Evolutionary conservation across 1,140 invertebrate genomes (phyloP).

Genomic region (Drosophila kanapiae): DNA sequence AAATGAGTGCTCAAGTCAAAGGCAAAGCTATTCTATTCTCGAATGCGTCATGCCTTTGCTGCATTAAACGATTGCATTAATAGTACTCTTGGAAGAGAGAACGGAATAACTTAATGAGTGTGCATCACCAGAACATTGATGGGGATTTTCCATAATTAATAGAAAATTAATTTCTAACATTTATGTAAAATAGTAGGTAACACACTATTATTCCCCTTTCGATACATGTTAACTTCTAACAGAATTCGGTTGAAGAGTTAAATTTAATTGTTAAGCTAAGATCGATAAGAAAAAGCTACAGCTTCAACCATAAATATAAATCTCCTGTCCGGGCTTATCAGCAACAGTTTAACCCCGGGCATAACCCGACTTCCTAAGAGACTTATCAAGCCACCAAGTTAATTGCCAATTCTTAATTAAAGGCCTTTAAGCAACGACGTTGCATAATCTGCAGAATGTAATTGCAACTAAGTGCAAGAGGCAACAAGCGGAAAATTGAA

Average conservation of each 20-base stretch:
- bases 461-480: constrained; percentile 43
- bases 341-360: constrained; percentile 35
- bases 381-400: constrained; percentile 35
- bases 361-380: constrained; percentile 23
- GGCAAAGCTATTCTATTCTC: constrained; percentile 27
- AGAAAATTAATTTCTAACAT: background rate
- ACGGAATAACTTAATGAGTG: constrained; percentile 14
- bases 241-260: background rate
- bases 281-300: background rate
- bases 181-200: no score
- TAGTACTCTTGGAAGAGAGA: constrained; percentile 7
- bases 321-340: constrained; percentile 13
- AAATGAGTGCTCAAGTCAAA: constrained; percentile 28
- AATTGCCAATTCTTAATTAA: constrained; percentile 49
- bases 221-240: no score
- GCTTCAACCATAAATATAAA: constrained; percentile 1
- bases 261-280: background rate
- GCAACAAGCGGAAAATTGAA: constrained; percentile 55
- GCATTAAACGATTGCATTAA: constrained; percentile 24
- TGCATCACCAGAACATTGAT: background rate
- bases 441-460: constrained; percentile 50
- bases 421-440: constrained; percentile 43
- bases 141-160: background rate
- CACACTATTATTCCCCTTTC: no score
- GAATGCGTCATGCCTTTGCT: constrained; percentile 39